phyloP scores from a whole-genome alignment of 2,113 vertebrate species.

The Eulemur rufifrons region DNA sequence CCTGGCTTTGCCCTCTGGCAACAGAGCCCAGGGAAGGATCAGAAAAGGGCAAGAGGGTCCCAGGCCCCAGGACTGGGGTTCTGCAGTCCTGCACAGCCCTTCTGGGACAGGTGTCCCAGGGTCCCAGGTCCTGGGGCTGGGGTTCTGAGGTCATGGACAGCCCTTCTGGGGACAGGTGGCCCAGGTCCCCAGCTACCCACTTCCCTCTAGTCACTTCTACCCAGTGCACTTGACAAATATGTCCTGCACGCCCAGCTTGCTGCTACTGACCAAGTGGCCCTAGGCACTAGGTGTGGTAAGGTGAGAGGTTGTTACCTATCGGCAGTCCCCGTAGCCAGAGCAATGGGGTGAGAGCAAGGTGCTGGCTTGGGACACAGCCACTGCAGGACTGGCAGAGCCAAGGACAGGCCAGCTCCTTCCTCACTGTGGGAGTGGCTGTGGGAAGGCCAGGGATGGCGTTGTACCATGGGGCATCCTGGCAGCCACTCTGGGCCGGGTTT shows the following conservation, averaged over 20 bases:
- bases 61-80: not conserved
- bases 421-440: not conserved
- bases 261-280: not conserved
- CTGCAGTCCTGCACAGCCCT: not conserved
- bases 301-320: not conserved
- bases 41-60: not conserved
- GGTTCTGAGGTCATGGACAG: not conserved
- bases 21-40: not conserved
- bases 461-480: not conserved
- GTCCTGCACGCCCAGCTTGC: not conserved
- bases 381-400: rapidly evolving
- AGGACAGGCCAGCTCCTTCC: not conserved
- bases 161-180: too few species aligned
- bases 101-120: too few species aligned
- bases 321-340: not conserved
- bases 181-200: not conserved
- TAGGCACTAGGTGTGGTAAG: not conserved
- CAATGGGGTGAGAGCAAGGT: rapidly evolving
- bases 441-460: not conserved
- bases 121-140: too few species aligned
- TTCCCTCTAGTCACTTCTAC: too few species aligned
- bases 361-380: not conserved
- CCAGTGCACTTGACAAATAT: not conserved
- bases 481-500: not conserved
- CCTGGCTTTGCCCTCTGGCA: not conserved